Evolutionary conservation across 2,888 invertebrate species (phyloP).

Genomic region (Trypoxylon attenuatum): DNA sequence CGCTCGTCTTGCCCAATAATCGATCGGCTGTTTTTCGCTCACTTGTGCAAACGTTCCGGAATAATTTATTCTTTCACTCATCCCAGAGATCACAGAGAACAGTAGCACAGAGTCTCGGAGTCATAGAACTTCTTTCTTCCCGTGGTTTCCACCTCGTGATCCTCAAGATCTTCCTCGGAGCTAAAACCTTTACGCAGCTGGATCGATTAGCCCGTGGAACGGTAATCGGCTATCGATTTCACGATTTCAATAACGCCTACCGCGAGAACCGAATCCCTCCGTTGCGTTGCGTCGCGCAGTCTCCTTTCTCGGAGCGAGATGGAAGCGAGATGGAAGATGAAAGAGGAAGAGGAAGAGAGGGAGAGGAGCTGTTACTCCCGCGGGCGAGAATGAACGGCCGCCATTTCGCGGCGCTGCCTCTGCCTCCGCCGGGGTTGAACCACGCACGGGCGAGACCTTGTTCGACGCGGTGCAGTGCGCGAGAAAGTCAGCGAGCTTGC

Average conservation of each 20-base stretch:
- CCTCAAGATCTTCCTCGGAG: too few species aligned
- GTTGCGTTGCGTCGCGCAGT: background rate
- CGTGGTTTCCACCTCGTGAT: too few species aligned
- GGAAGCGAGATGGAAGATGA: too few species aligned
- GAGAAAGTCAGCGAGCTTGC: conserved; percentile 11
- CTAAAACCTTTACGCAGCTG: conserved; percentile 1
- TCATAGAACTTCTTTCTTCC: too few species aligned
- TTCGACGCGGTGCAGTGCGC: background rate
- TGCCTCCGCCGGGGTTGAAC: conserved; percentile 24
- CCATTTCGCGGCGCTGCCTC: conserved; percentile 57
- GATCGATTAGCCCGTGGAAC: conserved; percentile 28
- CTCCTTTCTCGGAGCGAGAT: conserved; percentile 11
- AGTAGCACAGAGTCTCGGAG: too few species aligned
- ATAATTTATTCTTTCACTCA: background rate
- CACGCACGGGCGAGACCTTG: conserved; percentile 17
- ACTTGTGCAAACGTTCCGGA: background rate
- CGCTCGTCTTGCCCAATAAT: background rate
- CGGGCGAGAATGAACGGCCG: conserved; percentile 55
- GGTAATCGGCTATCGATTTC: conserved; percentile 44
- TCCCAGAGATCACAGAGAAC: too few species aligned
- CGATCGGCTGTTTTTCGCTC: background rate
- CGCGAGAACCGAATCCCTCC: background rate
- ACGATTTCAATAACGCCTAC: conserved; percentile 48
- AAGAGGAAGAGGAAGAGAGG: background rate
- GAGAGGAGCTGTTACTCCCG: conserved; percentile 29